Base-by-base conservation (phyloP, 1,140 invertebrate species). In the Tetraneura akinire region DNA sequence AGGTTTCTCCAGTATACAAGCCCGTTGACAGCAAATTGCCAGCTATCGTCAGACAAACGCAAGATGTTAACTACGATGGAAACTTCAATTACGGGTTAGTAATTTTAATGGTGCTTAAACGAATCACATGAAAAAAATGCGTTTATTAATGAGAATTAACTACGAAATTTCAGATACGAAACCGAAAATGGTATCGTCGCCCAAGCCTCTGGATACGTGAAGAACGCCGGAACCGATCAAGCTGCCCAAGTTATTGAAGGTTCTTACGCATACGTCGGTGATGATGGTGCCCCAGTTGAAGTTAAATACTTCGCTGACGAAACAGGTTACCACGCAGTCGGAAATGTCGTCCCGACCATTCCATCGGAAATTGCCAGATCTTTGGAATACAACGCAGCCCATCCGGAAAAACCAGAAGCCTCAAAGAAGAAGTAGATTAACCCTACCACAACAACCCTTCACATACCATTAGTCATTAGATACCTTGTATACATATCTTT, bases 131-230 rank as follows among this genome's bases (percentile, higher is more conserved):
- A 37, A 37, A 37, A 37, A 4, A 8, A 37, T 37, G 8, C 3
- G 32, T 37, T 37, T 37, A 47, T 11, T 11, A 47, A 47, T 14
- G 10, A 47, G 9, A 11, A n/a, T 11, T 3, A 10, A 37, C 49
- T 9, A 9, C 4, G 13, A 1, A 10, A 4, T 57, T 62, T 26
- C 85, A 93, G 91, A 84, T 94, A 91, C 83, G 89, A 93, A 85
- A 90, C 91, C 16, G 91, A 88, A 37, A 92, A 93, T 80, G 91
- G 92, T 6, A 93, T 93, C 47, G 90, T 90, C 45, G 88, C 87
- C 3, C 87, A 90, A 82, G 90, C 90, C 11, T 85, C 86, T 81
- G 90, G 89, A 13, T 88, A 87, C 81, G 83, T 89, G n/a, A 89
- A 89, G 83, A 88, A 88, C 82, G 83, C 86, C 14, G 88, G 88